Conservation (phyloP, 2,113 vertebrate genomes). For the Rhodinocichla rosea region DNA sequence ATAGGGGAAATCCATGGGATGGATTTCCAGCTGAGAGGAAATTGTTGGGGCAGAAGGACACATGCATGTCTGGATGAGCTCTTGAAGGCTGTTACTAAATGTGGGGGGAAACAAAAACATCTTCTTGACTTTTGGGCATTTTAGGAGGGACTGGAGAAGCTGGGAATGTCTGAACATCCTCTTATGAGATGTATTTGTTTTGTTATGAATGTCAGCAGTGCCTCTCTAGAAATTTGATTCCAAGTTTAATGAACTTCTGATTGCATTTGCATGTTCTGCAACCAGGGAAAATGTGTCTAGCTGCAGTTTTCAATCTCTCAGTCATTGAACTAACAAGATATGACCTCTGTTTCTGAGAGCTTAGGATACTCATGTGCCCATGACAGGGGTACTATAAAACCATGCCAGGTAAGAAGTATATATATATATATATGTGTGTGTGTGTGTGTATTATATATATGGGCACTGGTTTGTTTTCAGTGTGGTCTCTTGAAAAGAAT, state of each 20-base stretch:
- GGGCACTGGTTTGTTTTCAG: not conserved
- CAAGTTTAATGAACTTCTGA: not conserved
- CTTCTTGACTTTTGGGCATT: not conserved
- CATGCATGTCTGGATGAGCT: not conserved
- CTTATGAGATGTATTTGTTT: not conserved
- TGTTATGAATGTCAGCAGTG: not conserved
- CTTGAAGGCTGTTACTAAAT: not conserved
- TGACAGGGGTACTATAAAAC: not conserved
- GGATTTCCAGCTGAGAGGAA: not conserved
- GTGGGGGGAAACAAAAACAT: not conserved
- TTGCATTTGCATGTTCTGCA: not conserved
- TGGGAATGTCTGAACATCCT: not conserved
- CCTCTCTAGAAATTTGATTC: not conserved
- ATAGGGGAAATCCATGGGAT: not conserved
- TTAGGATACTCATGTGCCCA: fast-evolving
- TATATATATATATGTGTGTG: not conserved
- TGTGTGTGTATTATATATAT: fast-evolving
- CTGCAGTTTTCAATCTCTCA: not conserved
- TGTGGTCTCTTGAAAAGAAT: not conserved
- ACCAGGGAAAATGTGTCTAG: not conserved
- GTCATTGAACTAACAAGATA: not conserved
- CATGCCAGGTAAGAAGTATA: not conserved
- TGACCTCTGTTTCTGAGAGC: not conserved
- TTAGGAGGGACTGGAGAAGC: not conserved
- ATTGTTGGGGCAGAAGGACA: not conserved